These are phyloP conservation scores for Stegophylla sp. DNA, from an alignment of 2,888 invertebrate genomes.

Conservation along the genomic window DNA sequence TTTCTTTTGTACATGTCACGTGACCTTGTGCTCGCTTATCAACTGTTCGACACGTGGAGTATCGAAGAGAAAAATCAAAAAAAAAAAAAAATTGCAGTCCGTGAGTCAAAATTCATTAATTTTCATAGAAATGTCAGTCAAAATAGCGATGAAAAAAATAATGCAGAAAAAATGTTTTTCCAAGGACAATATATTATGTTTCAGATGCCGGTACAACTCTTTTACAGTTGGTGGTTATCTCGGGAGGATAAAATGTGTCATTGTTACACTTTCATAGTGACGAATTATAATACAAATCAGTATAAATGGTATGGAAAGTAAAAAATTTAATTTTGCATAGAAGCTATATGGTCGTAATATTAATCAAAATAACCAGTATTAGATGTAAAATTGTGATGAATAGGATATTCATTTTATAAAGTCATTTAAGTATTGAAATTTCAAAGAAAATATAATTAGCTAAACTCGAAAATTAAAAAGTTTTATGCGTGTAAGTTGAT, in stretches of 20 bases:
- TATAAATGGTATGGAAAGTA: too few relatives aligned
- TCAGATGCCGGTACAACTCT: neutral
- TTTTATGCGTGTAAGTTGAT: too few relatives aligned
- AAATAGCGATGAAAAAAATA: neutral
- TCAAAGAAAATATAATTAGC: too few relatives aligned
- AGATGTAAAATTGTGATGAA: too few relatives aligned
- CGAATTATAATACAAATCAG: neutral
- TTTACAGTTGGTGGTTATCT: neutral
- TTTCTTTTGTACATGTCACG: slow-evolving; percentile 18
- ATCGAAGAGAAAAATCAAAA: neutral
- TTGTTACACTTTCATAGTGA: too few relatives aligned
- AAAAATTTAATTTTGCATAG: too few relatives aligned
- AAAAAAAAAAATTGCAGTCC: neutral
- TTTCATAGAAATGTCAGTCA: neutral
- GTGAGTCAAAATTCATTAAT: neutral
- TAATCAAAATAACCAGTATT: too few relatives aligned
- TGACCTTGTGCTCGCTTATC: slow-evolving; percentile 14
- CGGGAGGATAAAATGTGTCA: neutral
- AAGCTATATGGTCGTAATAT: too few relatives aligned
- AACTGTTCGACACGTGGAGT: too few relatives aligned
- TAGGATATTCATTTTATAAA: too few relatives aligned
- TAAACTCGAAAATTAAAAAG: too few relatives aligned
- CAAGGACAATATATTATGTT: slow-evolving; percentile 13
- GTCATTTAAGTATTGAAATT: too few relatives aligned
- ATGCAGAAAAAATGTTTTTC: neutral